Percentiles rank a stretch among this genome's conserved stretches.
Evolutionary conservation across 2,888 invertebrate species (phyloP).

Genomic region (Nymphalis polychloros): DNA sequence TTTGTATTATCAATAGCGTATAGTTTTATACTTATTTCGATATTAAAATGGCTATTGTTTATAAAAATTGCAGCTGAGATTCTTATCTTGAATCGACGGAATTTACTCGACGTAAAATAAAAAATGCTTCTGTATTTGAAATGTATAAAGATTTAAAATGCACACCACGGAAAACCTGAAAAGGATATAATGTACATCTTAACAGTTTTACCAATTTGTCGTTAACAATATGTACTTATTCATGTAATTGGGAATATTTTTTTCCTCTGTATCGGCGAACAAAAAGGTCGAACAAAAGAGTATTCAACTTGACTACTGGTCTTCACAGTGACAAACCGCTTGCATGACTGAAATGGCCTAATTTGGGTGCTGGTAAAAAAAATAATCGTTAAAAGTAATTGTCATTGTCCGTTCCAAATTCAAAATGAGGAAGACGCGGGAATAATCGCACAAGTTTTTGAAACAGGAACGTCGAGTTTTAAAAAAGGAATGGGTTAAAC

Average conservation of each 20-base stretch:
- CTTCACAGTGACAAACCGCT: constrained; percentile 68
- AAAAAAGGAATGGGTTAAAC: constrained; percentile 78
- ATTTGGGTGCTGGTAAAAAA: constrained; percentile 57
- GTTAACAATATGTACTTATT: neutral
- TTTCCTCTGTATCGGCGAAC: neutral
- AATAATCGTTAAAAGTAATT: constrained; percentile 59
- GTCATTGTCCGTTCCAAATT: constrained; percentile 76
- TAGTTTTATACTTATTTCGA: constrained; percentile 71
- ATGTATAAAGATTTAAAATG: constrained; percentile 20
- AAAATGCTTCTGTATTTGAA: constrained; percentile 39
- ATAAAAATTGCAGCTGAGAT: constrained; percentile 75
- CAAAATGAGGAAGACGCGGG: constrained; percentile 77
- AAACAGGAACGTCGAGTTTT: constrained; percentile 78
- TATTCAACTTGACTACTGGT: constrained; percentile 54
- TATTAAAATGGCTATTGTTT: constrained; percentile 81
- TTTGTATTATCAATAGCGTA: constrained; percentile 81
- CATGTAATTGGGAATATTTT: neutral
- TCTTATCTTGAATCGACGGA: constrained; percentile 60
- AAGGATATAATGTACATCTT: neutral
- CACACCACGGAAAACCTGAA: neutral
- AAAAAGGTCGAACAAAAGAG: constrained; percentile 20
- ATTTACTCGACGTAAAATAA: constrained; percentile 52
- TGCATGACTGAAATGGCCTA: constrained; percentile 65
- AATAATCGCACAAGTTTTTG: constrained; percentile 74
- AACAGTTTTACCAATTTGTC: neutral